phyloP scores from a whole-genome alignment of 2,113 vertebrate species.

The Nothoprocta perdicaria region DNA sequence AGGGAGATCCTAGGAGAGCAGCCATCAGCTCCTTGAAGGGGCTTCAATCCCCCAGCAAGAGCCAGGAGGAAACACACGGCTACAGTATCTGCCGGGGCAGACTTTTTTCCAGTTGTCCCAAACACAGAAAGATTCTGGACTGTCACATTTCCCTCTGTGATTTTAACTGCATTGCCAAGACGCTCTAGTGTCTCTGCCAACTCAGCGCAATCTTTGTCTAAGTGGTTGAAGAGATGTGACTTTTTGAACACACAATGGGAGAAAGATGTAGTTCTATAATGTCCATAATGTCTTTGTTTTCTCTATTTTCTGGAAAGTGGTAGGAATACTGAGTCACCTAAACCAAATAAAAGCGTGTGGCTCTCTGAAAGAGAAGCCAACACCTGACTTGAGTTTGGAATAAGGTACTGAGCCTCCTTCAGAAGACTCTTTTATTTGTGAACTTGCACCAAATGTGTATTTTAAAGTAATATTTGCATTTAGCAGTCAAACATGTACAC shows the following conservation, averaged over 20 bases:
- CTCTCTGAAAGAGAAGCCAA: background rate
- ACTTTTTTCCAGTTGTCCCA: background rate
- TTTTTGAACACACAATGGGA: background rate
- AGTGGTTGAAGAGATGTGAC: background rate
- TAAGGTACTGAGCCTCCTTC: background rate
- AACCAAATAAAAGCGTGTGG: background rate
- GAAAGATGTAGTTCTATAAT: background rate
- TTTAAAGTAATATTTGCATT: background rate
- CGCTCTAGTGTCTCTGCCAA: background rate
- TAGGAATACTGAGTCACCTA: rapidly evolving
- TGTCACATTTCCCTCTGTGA: background rate
- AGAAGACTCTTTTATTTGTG: background rate
- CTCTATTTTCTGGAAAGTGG: background rate
- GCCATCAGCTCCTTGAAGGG: background rate
- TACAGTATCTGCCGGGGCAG: background rate
- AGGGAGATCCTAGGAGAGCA: background rate
- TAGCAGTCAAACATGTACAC: background rate
- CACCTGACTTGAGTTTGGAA: background rate
- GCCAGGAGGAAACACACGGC: background rate
- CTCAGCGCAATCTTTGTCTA: background rate
- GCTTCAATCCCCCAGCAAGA: background rate
- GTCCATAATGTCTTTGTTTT: background rate
- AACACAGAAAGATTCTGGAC: background rate
- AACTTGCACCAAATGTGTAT: background rate
- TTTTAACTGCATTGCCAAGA: background rate